Evolutionary conservation across 64 coral and sea anemone genomes (phyloP), one percentile per base, ranked within the genome.

Genomic region (Acropora yongei): DNA sequence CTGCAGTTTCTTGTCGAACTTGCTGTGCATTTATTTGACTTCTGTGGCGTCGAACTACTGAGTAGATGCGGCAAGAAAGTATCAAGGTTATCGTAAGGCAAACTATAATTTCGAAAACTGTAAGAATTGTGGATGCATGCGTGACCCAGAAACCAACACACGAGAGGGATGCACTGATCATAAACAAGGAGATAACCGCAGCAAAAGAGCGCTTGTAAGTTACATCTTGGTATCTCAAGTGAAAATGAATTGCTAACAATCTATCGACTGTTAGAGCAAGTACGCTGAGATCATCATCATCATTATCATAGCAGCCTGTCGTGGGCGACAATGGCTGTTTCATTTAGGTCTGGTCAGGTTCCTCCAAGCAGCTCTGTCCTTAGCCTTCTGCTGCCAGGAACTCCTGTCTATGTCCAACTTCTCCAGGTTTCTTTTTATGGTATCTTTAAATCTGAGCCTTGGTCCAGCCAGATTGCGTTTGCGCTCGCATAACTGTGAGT

Each of bases 181-280:
- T 2, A 16, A 44, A 47, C 3, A 77, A 12, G 14, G 11, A 47
- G 75, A 77, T 77, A 5, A 77, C 75, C 44, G 49, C 44, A 16
- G 12, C 75, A 77, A 77, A 13, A 1, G 43, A 43, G 9, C 75
- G 75, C 14, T 77, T 77, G 44, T 14, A 16, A 77, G 75, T 77
- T 3, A 77, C 44, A 16, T 48, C 8, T 47, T 77, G 75, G 44
- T 77, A 77, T 77, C 75, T 77, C 4, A 77, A 45, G 42, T 77
- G 75, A 77, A 77, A 43, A 77, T 48, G 44, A 47, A 77, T 77
- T 11, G 75, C 75, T 43, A 77, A 47, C 44, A 77, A 77, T 47
- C 44, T 77, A 12, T 77, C 44, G 0, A 77, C 43, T 47, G 43
- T 77, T 46, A 77, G 13, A 13, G 45, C 43, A 43, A 77, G 17